These are phyloP conservation scores for Heteromyza rotundicornis DNA, from an alignment of 2,888 invertebrate genomes.

Conservation along the genomic window DNA sequence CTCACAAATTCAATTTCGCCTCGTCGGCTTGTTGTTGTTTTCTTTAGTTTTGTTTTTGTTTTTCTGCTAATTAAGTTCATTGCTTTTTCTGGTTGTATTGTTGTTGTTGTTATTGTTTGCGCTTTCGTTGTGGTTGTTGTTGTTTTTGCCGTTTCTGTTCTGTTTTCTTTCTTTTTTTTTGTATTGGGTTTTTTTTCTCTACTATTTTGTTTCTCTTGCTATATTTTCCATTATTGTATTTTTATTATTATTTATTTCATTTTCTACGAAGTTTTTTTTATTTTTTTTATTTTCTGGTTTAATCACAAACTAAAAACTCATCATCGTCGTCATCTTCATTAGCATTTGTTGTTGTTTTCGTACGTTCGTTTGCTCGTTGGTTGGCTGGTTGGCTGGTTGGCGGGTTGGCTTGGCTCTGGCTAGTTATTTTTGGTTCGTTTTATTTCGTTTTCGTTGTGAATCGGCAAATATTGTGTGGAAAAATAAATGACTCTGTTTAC, in stretches of 20 bases:
- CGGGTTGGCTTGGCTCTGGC: no score
- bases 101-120: conserved; percentile 23
- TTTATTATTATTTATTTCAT: neutral
- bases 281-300: conserved; percentile 24
- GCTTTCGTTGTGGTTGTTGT: neutral
- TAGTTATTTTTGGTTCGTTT: conserved; percentile 31
- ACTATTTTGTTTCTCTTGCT: no score
- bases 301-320: conserved; percentile 28
- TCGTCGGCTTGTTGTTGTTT: conserved; percentile 4
- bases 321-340: conserved; percentile 45
- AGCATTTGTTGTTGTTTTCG: conserved; percentile 39
- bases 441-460: conserved; percentile 15
- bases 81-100: conserved; percentile 42
- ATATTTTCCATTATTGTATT: no score
- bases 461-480: conserved; percentile 1
- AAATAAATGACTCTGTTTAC: conserved; percentile 48
- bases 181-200: neutral
- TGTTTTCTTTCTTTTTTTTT: conserved; percentile 2
- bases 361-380: conserved; percentile 28
- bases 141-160: neutral
- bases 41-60: neutral
- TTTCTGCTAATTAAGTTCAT: conserved; percentile 51
- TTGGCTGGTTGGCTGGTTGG: no score
- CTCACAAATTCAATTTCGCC: neutral
- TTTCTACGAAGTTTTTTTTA: neutral